Base-by-base conservation (phyloP, 2,888 invertebrate species). In the Tetragonisca angustula region DNA sequence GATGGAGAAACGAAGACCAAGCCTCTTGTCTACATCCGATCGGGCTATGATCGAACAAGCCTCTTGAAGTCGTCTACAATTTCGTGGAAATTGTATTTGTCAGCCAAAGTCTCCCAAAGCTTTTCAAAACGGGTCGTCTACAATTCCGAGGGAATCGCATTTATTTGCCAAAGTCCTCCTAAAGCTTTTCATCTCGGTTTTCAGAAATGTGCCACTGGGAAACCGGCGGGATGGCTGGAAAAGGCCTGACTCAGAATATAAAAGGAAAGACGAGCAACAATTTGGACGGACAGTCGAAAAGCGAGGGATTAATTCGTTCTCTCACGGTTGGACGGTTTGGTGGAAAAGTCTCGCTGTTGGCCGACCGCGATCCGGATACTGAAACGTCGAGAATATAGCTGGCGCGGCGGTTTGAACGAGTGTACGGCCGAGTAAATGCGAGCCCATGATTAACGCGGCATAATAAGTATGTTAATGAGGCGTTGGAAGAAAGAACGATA, bases 391-490 rank as follows among this genome's bases (percentile, higher is more conserved):
- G 61, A 77, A 84, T 43, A 73, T 54, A 56, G 61, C 61, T 27
- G 24, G 61, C 61, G 54, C 56, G 56, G 15, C 36, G 65, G 67
- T 64, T 49, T 74, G 70, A 36, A 67, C 50, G 64, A 71, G 50
- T 56, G 43, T 61, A 54, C 59, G 72, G 52, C 64, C 54, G 43
- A 50, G 68, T 73, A 83, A 86, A 79, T 69, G 71, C 68, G 64
- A 32, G 74, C 6, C 61, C 78, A 74, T 86, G 87, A 87, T 87
- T 87, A 87, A 87, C 67, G 80, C 68, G 64, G 67, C 72, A 62
- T 79, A 69, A 76, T 67, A 81, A 87, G 78, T 77, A 76, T 81
- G 85, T 83, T 87, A 87, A 87, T 56, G 87, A 87, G 79, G 79
- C 79, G 80, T 76, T 69, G 76, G n/a, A 56, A n/a, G 79, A 75